A percentile compares a stretch with the other conserved stretches of the same genome.
Conservation (phyloP, 1,140 invertebrate species). For the Drosophila bocki region DNA sequence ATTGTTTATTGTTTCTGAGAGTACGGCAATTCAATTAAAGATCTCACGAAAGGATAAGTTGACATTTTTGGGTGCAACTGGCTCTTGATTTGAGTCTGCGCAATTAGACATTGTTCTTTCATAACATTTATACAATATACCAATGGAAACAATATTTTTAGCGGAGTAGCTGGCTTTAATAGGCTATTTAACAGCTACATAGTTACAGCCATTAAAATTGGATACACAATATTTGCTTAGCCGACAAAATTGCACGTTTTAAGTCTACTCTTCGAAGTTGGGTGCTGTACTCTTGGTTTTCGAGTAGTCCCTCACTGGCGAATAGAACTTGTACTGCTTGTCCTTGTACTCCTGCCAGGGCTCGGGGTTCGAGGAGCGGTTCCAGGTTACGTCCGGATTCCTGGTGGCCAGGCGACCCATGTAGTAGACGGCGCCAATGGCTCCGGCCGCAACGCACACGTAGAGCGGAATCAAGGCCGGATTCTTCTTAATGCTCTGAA, state of each 20-base stretch:
- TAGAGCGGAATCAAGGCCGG: slow-evolving; percentile 92
- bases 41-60: neutral
- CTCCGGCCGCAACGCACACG: slow-evolving; percentile 89
- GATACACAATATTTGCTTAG: neutral
- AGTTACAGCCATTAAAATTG: neutral
- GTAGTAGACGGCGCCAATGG: slow-evolving; percentile 88
- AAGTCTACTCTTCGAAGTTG: slow-evolving; percentile 86
- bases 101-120: too few relatives aligned
- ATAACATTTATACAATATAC: neutral
- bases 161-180: slow-evolving; percentile 8
- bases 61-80: neutral
- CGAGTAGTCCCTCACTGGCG: slow-evolving; percentile 87
- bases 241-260: neutral
- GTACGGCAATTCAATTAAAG: slow-evolving; percentile 22
- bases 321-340: slow-evolving; percentile 93
- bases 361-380: slow-evolving; percentile 89
- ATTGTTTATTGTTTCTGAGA: neutral
- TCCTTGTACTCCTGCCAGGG: slow-evolving; percentile 92
- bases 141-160: neutral
- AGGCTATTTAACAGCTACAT: slow-evolving; percentile 2
- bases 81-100: neutral
- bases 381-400: slow-evolving; percentile 93
- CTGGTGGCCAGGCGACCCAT: slow-evolving; percentile 88
- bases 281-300: slow-evolving; percentile 88
- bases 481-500: slow-evolving; percentile 87